These are phyloP conservation scores for Tillus elongatus DNA, from an alignment of 2,888 invertebrate genomes.

Conservation along the genomic window DNA sequence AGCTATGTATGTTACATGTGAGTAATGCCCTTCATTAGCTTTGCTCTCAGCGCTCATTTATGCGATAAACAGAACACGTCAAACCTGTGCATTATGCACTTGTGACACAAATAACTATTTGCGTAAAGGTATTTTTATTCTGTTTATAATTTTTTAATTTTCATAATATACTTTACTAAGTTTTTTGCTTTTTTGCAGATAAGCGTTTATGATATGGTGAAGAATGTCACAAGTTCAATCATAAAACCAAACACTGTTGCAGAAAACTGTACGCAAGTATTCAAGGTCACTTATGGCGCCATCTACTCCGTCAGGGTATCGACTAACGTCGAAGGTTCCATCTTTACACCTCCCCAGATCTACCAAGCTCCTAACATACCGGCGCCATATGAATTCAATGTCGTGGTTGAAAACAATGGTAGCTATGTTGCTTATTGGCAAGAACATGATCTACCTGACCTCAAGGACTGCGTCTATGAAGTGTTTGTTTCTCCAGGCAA, in stretches of 20 bases:
- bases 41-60: too few species aligned
- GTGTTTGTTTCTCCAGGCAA: constrained; percentile 49
- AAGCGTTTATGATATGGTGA: background rate
- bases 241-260: too few species aligned
- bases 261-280: too few species aligned
- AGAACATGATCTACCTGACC: constrained; percentile 40
- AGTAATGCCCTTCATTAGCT: too few species aligned
- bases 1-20: too few species aligned
- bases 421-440: constrained; percentile 61
- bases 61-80: too few species aligned
- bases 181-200: constrained; percentile 4
- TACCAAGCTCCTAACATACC: constrained; percentile 50
- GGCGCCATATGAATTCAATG: constrained; percentile 55
- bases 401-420: constrained; percentile 51
- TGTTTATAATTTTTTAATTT: background rate
- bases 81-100: too few species aligned
- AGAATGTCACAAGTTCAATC: background rate
- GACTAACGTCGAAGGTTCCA: constrained; percentile 42
- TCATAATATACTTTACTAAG: background rate
- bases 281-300: constrained; percentile 45
- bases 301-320: constrained; percentile 46
- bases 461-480: constrained; percentile 48
- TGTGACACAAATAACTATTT: too few species aligned
- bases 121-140: constrained; percentile 3
- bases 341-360: constrained; percentile 42